Evolutionary conservation across 2,113 vertebrate species (phyloP).

Genomic region (Catagonus wagneri): DNA sequence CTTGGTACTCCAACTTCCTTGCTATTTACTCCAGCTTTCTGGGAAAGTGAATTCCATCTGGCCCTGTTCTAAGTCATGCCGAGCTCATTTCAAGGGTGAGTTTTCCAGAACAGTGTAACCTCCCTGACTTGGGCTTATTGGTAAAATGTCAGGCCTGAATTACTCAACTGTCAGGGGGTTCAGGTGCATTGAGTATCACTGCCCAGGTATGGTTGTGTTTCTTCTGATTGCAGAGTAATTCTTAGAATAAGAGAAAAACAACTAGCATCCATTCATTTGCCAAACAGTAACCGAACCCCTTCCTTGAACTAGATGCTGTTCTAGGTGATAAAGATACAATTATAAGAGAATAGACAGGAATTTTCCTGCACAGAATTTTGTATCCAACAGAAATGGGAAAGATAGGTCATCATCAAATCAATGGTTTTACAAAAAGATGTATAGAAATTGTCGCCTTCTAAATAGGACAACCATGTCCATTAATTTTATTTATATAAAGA

Average conservation of each 20-base stretch:
- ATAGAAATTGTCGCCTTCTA: not conserved
- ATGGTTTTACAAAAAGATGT: not conserved
- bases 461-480: not conserved
- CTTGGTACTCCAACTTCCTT: not conserved
- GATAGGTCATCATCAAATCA: not conserved
- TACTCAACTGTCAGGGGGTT: not conserved
- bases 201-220: not conserved
- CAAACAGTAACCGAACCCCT: not conserved
- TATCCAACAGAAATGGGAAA: not conserved
- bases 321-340: not conserved
- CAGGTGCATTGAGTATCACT: not conserved
- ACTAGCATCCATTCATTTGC: not conserved
- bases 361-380: not conserved
- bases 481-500: not conserved
- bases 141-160: not conserved
- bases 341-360: not conserved
- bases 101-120: not conserved
- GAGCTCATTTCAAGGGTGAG: not conserved
- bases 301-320: not conserved
- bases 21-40: constrained; percentile 33
- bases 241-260: not conserved
- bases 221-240: not conserved
- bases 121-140: not conserved
- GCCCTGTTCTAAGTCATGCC: not conserved
- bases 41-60: constrained; percentile 54